Base-by-base conservation (phyloP, 2,113 vertebrate species). In the Plestiodon gilberti region DNA sequence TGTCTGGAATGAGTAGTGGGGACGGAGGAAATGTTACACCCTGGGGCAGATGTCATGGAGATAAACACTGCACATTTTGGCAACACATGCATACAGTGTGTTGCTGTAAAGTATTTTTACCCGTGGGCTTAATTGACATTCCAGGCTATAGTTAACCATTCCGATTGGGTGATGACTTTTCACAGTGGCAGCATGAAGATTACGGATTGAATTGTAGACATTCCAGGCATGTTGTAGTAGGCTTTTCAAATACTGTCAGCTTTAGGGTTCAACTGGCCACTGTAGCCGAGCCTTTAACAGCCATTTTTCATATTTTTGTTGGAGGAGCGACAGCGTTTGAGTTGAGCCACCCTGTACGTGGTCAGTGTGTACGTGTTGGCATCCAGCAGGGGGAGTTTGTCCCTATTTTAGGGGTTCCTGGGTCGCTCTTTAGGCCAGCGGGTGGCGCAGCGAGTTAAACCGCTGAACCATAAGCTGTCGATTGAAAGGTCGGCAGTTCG, bases 51-150 rank as follows among this genome's bases (percentile, higher is more conserved):
- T 87, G 83, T 87, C 73, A 25, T 89, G 86, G 67, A 90, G 93
- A 62, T n/a, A 85, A 86, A 83, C 62, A 71, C 23, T 83, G 33
- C 65, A 67, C 81, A 83, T 10, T 0, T 0, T 83, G 92, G 92
- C 89, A 93, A 40, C 88, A 17, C 43, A 86, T 87, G 88, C 23
- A 61, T 80, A 79, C 55, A 30, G 48, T 70, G 25, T 61, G 69
- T 35, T 81, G 86, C 20, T 33, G 69, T 20, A 48, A 91, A 85
- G 43, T 94, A 94, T 95, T 93, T 95, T 91, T 94, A 88, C 65
- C 76, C 87, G 25, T 79, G 35, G n/a, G 90, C 55, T 92, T 80
- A 33, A 83, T 92, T 76, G 93, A 59, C 92, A 67, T 91, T 92
- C 76, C 90, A 48, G 14, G 22, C 80, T 94, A 86, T 91, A 91